Base-by-base conservation (phyloP, 2,113 vertebrate genomes). In the Crotophaga sulcirostris region DNA sequence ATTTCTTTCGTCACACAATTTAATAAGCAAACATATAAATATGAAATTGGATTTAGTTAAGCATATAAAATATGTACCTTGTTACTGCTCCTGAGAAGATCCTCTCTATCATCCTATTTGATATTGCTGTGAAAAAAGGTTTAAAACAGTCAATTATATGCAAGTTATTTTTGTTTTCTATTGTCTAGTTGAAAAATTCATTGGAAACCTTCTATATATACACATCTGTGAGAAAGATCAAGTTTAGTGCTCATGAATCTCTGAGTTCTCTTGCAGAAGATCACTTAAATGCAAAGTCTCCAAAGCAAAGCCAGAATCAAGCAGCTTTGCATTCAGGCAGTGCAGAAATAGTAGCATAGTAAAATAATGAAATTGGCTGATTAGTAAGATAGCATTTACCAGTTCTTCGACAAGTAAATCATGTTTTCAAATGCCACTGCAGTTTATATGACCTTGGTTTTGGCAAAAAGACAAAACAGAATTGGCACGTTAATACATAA, bases 21-120 rank as follows among this genome's bases (percentile, higher is more conserved):
- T 90, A 84, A 47, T 17, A 72, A 59, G 25, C 23, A 75, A 79
- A 77, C 36, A 47, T 17, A n/a, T 62, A 55, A 72, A 28, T 58
- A 63, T 7, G 38, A 67, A 69, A 49, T 5, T 56, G 1, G 7
- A 75, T 66, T 84, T 77, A 88, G 36, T 63, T 38, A 18, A 86
- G 51, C 33, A 59, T 62, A 86, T 10, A 84, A 78, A 91, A 4
- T 6, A 76, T 76, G 60, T 96, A 99, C 99, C 99, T 98, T 16
- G 99, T 99, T 69, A 99, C 99, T 10, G 99, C 99, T 86, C 99
- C 99, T 3, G 99, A 99, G 97, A 99, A 99, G 93, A 99, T 98
- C 76, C 99, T 98, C 83, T 99, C 99, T 51, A 99, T 99, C 98
- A 99, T 99, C 97, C 97, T 98, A 34, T 91, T 97, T 36, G 99